phyloP scores from a whole-genome alignment of 2,797 vertebrate species.

The Labroides dimidiatus region DNA sequence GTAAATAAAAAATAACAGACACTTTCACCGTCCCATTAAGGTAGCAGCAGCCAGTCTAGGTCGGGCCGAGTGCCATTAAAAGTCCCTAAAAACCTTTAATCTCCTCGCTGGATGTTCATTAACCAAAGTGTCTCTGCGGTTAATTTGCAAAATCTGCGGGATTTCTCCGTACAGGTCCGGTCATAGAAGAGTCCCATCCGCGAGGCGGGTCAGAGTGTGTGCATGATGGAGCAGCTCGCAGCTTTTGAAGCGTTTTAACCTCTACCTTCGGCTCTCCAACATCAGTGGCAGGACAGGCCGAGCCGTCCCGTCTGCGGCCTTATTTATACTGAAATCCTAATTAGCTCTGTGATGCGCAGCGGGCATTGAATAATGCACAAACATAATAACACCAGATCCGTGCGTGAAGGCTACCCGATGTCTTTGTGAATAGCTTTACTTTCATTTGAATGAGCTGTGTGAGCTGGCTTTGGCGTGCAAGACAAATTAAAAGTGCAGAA shows the following conservation, averaged over 20 bases:
- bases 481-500: slow-evolving; percentile 17
- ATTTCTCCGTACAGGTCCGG: slow-evolving; percentile 10
- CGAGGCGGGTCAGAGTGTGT: slow-evolving; percentile 29
- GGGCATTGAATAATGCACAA: slow-evolving; percentile 25
- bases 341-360: slow-evolving; percentile 50
- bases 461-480: neutral
- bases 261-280: slow-evolving; percentile 26
- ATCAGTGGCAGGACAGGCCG: slow-evolving; percentile 40
- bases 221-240: slow-evolving; percentile 35
- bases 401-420: neutral
- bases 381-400: neutral
- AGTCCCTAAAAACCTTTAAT: slow-evolving; percentile 37
- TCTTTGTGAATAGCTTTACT: rapidly evolving
- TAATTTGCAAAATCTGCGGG: slow-evolving; percentile 16
- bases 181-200: slow-evolving; percentile 48
- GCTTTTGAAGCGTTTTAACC: slow-evolving; percentile 14
- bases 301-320: slow-evolving; percentile 61
- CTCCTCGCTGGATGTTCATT: slow-evolving; percentile 28
- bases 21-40: slow-evolving; percentile 56
- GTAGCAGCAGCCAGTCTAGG: slow-evolving; percentile 27
- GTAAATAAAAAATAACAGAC: slow-evolving; percentile 3
- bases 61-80: slow-evolving; percentile 31
- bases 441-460: rapidly evolving
- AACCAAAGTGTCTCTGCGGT: neutral
- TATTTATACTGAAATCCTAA: slow-evolving; percentile 60